Evolutionary conservation across 2,888 invertebrate species (phyloP).

Genomic region (Cerastoderma edule): DNA sequence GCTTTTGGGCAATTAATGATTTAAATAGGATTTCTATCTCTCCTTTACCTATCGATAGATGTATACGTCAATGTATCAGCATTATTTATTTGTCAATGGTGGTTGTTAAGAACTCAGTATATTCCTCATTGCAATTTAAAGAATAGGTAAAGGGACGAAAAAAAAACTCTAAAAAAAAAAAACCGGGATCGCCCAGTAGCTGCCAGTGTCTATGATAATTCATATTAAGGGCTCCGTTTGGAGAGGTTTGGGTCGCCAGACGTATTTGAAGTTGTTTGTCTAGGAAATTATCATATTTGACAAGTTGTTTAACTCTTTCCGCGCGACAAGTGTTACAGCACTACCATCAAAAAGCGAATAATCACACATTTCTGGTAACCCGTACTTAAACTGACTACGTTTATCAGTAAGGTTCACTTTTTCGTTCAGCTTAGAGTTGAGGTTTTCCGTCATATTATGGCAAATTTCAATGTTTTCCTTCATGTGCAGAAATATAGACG

Average conservation of each 20-base stretch:
- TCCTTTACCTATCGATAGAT: not conserved
- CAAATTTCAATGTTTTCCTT: too few relatives aligned
- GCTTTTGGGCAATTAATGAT: too few relatives aligned
- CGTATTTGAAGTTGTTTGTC: constrained; percentile 27
- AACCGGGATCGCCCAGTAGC: not conserved
- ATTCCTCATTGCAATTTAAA: not conserved
- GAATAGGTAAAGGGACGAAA: not conserved
- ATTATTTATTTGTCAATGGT: too few relatives aligned
- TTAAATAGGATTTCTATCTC: not conserved
- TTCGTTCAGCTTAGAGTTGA: too few relatives aligned
- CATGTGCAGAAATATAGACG: too few relatives aligned
- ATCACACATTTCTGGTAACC: too few relatives aligned
- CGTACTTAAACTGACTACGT: too few relatives aligned
- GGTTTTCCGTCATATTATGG: too few relatives aligned
- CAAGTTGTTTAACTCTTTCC: constrained; percentile 5
- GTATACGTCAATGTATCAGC: too few relatives aligned
- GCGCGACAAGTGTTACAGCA: not conserved
- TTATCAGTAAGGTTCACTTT: too few relatives aligned
- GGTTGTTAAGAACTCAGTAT: too few relatives aligned
- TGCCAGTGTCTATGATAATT: constrained; percentile 23
- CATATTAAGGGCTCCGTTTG: constrained; percentile 39
- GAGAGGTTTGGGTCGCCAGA: constrained; percentile 44
- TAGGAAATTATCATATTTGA: constrained; percentile 27
- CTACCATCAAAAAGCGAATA: not conserved
- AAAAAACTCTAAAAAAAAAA: not conserved